Evolutionary conservation across 2,888 invertebrate species (phyloP).

Genomic region (Helobdella robusta): DNA sequence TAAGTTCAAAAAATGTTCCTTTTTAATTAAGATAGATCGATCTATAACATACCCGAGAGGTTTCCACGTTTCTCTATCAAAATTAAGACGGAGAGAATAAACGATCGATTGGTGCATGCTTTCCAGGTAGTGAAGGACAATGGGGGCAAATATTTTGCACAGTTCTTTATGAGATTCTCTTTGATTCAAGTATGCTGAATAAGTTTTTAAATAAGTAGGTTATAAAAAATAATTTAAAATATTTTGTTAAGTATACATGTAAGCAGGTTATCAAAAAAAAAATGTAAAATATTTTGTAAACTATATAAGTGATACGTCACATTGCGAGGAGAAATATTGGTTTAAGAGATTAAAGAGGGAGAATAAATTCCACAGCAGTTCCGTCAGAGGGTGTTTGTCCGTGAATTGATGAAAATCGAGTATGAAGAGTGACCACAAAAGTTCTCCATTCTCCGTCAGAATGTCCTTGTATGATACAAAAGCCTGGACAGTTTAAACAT

Average conservation of each 20-base stretch:
- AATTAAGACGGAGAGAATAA: slow-evolving; percentile 1
- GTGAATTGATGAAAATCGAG: neutral
- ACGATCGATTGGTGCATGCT: slow-evolving; percentile 13
- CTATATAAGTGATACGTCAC: neutral
- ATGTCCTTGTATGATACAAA: neutral
- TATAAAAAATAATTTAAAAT: too few species aligned
- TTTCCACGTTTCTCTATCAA: neutral
- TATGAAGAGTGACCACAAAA: slow-evolving; percentile 15
- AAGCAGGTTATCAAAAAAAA: too few species aligned
- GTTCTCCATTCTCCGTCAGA: neutral
- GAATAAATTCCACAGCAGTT: slow-evolving; percentile 8
- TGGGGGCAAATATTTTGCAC: slow-evolving; percentile 19
- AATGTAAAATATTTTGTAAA: too few species aligned
- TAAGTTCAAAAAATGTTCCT: neutral
- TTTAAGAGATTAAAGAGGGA: slow-evolving; percentile 13
- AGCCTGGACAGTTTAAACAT: slow-evolving; percentile 4
- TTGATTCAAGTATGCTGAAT: slow-evolving; percentile 2
- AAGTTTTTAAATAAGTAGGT: too few species aligned
- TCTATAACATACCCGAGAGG: neutral
- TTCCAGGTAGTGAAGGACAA: slow-evolving; percentile 17
- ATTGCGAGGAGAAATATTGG: slow-evolving; percentile 7
- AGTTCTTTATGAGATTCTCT: slow-evolving; percentile 4
- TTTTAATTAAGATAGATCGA: neutral
- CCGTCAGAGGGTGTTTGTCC: neutral
- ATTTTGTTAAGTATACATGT: too few species aligned